Percentiles rank a stretch among this genome's conserved stretches.
Conservation (phyloP, 2,113 vertebrate species). For the Columba livia region DNA sequence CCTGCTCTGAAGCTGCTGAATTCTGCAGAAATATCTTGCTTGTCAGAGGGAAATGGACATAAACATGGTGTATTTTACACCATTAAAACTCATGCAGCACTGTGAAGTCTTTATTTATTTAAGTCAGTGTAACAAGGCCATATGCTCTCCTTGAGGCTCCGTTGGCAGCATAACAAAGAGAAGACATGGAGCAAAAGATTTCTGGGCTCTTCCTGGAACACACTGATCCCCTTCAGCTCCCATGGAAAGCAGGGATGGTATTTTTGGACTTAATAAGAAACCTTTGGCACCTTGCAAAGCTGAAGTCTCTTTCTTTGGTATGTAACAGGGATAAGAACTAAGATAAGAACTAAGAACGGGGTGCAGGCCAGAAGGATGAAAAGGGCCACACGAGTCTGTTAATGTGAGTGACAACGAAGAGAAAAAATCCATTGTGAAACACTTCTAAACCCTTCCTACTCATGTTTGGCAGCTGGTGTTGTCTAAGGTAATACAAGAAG, state of each 20-base stretch:
- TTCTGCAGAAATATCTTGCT: background rate
- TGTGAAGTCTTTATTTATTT: background rate
- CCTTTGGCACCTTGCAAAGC: slow-evolving; percentile 3
- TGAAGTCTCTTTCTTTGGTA: background rate
- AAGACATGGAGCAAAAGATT: slow-evolving; percentile 25
- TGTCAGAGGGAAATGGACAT: background rate
- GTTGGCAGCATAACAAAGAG: slow-evolving; percentile 45
- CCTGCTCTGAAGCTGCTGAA: background rate
- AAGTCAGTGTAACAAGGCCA: slow-evolving; percentile 28
- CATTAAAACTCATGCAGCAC: background rate
- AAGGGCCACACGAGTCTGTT: background rate
- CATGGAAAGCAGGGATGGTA: background rate
- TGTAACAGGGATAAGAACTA: background rate
- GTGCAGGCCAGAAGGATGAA: background rate
- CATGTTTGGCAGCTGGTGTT: background rate
- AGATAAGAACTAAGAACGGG: too few species aligned
- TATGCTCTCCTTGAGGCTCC: slow-evolving; percentile 51
- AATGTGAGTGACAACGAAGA: background rate
- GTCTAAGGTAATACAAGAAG: slow-evolving; percentile 4
- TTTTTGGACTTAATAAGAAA: slow-evolving; percentile 42
- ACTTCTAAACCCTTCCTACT: background rate
- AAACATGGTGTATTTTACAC: background rate
- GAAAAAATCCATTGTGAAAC: background rate
- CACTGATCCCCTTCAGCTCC: slow-evolving; percentile 31
- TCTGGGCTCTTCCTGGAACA: slow-evolving; percentile 54